Base-by-base conservation (phyloP, 2,888 invertebrate species). In the Drosophila robusta region DNA sequence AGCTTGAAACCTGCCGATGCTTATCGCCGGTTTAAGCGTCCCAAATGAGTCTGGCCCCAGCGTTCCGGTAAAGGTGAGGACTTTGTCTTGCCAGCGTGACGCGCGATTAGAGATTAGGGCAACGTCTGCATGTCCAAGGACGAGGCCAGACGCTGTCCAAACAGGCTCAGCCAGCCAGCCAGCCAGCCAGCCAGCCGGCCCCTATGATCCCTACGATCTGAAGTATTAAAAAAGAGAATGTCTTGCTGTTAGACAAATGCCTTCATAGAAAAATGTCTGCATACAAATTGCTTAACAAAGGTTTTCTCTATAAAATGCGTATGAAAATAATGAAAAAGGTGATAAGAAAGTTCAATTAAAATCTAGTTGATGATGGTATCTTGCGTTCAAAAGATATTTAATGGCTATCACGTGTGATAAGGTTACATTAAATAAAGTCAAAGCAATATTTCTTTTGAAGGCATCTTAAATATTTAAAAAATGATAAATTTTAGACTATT, bases 101-200 rank as follows among this genome's bases (percentile, higher is more conserved):
- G 86, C 55, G 74, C 76, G 87, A 87, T 87, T 87, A 79, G 86
- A 87, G 87, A 87, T 87, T 83, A 78, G 74, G 62, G 46, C 67
- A 55, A 49, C 62, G 55, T 56, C 55, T 60, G 46, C 14, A 18
- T n/a, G 41, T 39, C 34, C 76, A 78, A 73, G 68, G 70, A 68
- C 77, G 66, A 66, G 44, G 41, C 54, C 16, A 55, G 18, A 12
- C 24, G 7, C 45, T 42, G 60, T 49, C 57, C 61, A 49, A 56
- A 47, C 36, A 45, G 54, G 67, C 57, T 46, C 58, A 66, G 41
- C n/a, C n/a, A n/a, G n/a, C n/a, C n/a, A n/a, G n/a, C n/a, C n/a
- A n/a, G n/a, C n/a, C n/a, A n/a, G n/a, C 32, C 38, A 24, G 52
- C 44, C 45, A 58, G 63, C 44, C 47, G 46, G 22, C 71, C 54